Conservation (phyloP, 1,140 invertebrate genomes). For the Cylas formicarius region DNA sequence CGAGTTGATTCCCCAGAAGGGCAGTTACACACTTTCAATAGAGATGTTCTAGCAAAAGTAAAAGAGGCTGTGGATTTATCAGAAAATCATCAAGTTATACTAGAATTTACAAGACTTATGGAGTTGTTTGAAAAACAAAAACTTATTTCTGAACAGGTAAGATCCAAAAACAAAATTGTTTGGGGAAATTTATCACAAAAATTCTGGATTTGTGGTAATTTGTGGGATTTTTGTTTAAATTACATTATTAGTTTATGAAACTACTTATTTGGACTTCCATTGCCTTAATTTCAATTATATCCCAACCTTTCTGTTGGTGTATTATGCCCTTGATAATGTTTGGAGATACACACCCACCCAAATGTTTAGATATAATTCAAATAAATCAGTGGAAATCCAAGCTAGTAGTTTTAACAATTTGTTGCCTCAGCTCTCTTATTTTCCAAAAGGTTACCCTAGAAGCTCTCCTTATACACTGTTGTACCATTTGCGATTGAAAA, state of each 20-base stretch:
- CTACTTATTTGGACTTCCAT: no score
- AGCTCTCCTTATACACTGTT: no score
- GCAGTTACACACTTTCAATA: conserved; percentile 45
- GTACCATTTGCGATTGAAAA: no score
- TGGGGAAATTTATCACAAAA: conserved; percentile 6
- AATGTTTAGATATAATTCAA: neutral
- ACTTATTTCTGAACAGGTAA: conserved; percentile 41
- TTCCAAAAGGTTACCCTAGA: no score
- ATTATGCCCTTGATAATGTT: neutral
- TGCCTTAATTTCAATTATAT: conserved; percentile 12
- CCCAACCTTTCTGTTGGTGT: no score
- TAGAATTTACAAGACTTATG: conserved; percentile 43
- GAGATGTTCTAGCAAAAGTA: conserved; percentile 45
- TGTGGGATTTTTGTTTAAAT: neutral
- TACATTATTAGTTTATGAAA: neutral
- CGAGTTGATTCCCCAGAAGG: conserved; percentile 47
- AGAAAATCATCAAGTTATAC: conserved; percentile 36
- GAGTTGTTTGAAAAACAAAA: conserved; percentile 42
- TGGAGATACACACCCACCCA: neutral
- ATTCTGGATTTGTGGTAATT: conserved; percentile 5
- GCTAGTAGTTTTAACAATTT: neutral
- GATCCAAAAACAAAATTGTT: conserved; percentile 22
- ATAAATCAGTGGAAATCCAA: neutral
- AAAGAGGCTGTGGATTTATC: conserved; percentile 37
- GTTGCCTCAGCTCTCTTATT: no score